Conservation (phyloP, 2,888 invertebrate genomes). For the Palloptera scutellata region DNA sequence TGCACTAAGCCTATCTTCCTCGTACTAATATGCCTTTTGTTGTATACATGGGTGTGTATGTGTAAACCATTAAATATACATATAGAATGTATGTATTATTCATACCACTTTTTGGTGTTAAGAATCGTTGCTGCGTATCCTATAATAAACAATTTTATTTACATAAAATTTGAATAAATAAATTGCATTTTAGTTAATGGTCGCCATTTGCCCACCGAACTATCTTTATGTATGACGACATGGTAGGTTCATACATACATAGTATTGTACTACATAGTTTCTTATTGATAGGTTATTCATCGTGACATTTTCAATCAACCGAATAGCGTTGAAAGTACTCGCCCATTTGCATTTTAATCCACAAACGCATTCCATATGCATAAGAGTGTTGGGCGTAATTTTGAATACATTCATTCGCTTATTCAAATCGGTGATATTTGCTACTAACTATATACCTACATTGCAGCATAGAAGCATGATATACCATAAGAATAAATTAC, state of each 20-base stretch:
- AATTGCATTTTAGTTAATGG: constrained; percentile 50
- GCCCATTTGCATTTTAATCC: constrained; percentile 32
- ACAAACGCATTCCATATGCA: no score
- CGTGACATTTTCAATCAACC: neutral
- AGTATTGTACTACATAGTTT: neutral
- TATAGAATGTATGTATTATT: no score
- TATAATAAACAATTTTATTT: constrained; percentile 42
- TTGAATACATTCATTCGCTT: constrained; percentile 7
- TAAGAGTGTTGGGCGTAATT: neutral
- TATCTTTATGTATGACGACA: constrained; percentile 18
- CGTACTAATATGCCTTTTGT: no score
- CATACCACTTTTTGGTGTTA: neutral
- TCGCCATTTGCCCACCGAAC: constrained; percentile 25
- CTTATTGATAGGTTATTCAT: no score
- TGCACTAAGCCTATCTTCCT: no score
- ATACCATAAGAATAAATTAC: no score
- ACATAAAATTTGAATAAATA: constrained; percentile 60
- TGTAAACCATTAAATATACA: no score
- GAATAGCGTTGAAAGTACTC: neutral
- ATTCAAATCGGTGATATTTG: neutral
- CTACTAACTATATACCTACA: no score
- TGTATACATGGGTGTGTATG: no score
- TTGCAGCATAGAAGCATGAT: no score
- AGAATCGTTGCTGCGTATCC: constrained; percentile 11
- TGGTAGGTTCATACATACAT: no score